Conservation (phyloP, 2,888 invertebrate genomes). For the Miltochrista miniata region DNA sequence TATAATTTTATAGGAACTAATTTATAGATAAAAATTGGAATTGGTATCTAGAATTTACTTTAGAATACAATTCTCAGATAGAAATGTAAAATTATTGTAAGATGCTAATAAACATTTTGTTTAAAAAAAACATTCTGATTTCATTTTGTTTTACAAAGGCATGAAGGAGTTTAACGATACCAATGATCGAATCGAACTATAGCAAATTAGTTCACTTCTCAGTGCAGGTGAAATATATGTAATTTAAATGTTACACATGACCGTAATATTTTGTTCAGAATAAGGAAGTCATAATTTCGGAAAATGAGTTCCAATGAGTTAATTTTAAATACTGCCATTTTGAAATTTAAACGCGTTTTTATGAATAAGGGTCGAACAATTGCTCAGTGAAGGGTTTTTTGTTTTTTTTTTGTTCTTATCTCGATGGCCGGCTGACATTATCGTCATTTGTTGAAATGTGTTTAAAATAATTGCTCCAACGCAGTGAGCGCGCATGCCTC, state of each 20-base stretch:
- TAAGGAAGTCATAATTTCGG: constrained; percentile 5
- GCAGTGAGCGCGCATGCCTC: constrained; percentile 71
- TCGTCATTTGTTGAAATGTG: constrained; percentile 82
- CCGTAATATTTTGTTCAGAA: not conserved
- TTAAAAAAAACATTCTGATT: no score
- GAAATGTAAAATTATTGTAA: no score
- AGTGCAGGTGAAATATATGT: not conserved
- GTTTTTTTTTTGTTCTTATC: constrained; percentile 64
- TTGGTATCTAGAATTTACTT: not conserved
- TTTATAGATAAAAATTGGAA: not conserved
- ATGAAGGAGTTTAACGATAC: no score
- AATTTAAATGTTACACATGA: not conserved
- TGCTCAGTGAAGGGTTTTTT: constrained; percentile 56
- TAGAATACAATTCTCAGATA: no score
- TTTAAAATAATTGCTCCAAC: constrained; percentile 81
- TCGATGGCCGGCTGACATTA: constrained; percentile 72
- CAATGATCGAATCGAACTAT: not conserved
- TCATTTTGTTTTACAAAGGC: no score
- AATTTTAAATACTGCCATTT: constrained; percentile 20
- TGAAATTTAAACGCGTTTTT: constrained; percentile 41
- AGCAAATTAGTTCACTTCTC: not conserved
- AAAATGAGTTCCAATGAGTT: constrained; percentile 10
- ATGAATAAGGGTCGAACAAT: constrained; percentile 55
- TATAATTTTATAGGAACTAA: no score
- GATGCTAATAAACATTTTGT: no score